Conservation (phyloP, 2,888 invertebrate species). For the Trissoscelio sp. region DNA sequence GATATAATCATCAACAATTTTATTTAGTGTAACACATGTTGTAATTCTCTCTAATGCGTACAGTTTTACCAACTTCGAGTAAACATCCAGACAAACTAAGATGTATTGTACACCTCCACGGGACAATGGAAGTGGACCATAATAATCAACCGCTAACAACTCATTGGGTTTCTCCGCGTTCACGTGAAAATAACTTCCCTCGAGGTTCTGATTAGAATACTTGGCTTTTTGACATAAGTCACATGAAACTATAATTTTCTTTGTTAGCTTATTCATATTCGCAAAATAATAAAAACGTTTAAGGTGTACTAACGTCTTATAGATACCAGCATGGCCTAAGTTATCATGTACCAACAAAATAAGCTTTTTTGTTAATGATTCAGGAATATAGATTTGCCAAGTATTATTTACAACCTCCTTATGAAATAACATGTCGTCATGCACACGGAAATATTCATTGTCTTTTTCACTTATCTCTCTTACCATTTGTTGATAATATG, state of each 20-base stretch:
- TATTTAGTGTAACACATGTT: background rate
- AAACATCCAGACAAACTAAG: slow-evolving; percentile 50
- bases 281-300: slow-evolving; percentile 7
- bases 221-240: slow-evolving; percentile 17
- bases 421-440: background rate
- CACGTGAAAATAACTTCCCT: background rate
- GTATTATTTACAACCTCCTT: slow-evolving; percentile 1
- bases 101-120: slow-evolving; percentile 35
- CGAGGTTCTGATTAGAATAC: background rate
- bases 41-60: slow-evolving; percentile 49
- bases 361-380: background rate
- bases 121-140: slow-evolving; percentile 49
- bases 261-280: slow-evolving; percentile 1
- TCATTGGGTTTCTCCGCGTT: background rate
- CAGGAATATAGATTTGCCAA: slow-evolving; percentile 19
- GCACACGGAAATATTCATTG: background rate
- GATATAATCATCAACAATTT: slow-evolving; percentile 21
- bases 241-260: background rate
- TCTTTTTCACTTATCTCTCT: background rate
- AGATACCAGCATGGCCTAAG: background rate
- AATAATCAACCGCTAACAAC: slow-evolving; percentile 40
- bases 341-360: slow-evolving; percentile 15
- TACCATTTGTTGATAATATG: background rate
- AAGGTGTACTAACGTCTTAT: background rate
- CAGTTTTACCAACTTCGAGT: slow-evolving; percentile 38